Conservation (phyloP, 1,140 invertebrate species). For the Trissolcus basalis region DNA sequence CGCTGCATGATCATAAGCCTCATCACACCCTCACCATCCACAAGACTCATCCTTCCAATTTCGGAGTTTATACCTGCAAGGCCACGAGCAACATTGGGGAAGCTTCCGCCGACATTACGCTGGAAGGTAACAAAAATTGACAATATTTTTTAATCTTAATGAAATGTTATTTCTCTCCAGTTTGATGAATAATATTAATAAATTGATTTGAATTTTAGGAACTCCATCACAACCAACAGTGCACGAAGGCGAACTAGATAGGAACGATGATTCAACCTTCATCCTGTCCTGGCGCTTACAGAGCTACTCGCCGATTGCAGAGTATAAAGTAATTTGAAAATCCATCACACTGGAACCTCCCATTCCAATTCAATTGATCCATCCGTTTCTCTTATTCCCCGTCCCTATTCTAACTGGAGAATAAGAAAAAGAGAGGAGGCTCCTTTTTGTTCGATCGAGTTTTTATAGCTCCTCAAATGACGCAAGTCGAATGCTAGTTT, state of each 20-base stretch:
- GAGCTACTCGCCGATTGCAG: constrained; percentile 74
- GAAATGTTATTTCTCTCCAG: background rate
- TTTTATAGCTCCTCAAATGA: constrained; percentile 1
- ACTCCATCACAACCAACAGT: constrained; percentile 63
- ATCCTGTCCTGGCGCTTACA: constrained; percentile 75
- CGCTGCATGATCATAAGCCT: constrained; percentile 35
- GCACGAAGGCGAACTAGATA: constrained; percentile 50
- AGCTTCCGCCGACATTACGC: constrained; percentile 41
- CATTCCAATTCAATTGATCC: constrained; percentile 15
- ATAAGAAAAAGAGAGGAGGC: background rate
- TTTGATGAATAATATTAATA: background rate
- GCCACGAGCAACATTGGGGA: constrained; percentile 63
- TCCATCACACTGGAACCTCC: constrained; percentile 12
- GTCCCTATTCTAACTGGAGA: too few species aligned
- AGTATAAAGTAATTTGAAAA: constrained; percentile 66
- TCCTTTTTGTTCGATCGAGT: background rate
- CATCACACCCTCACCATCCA: constrained; percentile 62
- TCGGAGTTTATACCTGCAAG: constrained; percentile 67
- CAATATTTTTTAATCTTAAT: too few species aligned
- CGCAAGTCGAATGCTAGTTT: constrained; percentile 2
- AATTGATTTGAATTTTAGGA: constrained; percentile 55
- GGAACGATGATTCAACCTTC: constrained; percentile 63
- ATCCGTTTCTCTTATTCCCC: background rate
- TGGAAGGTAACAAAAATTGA: constrained; percentile 62
- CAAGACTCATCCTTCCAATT: constrained; percentile 56